Percentiles rank a stretch among this genome's conserved stretches.
Evolutionary conservation across 2,113 vertebrate species (phyloP).

Genomic region (Prochilodus magdalenae): DNA sequence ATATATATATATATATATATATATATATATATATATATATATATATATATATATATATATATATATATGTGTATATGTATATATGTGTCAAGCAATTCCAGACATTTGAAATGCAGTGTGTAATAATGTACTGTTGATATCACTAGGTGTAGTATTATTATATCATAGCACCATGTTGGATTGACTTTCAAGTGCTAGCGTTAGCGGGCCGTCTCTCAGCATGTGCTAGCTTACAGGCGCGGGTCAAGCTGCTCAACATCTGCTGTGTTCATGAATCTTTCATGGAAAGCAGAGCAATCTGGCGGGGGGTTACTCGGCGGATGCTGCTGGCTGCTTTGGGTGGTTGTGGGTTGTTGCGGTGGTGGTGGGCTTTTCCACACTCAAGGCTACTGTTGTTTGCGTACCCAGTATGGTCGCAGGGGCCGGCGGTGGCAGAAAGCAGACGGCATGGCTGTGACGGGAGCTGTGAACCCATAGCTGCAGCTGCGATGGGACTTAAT

Average conservation of each 20-base stretch:
- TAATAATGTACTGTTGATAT: background rate
- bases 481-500: background rate
- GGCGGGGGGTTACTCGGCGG: constrained; percentile 5
- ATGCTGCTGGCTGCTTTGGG: background rate
- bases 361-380: background rate
- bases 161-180: background rate
- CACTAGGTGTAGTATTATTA: background rate
- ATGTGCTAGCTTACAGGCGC: background rate
- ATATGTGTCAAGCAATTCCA: too few relatives aligned
- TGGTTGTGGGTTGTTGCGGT: background rate
- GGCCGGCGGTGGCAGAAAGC: too few relatives aligned
- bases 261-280: constrained; percentile 3
- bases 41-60: too few relatives aligned
- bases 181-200: background rate
- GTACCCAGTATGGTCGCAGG: background rate
- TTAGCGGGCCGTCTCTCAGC: background rate
- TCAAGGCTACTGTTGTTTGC: background rate
- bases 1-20: too few relatives aligned
- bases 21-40: too few relatives aligned
- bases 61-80: too few relatives aligned
- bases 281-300: constrained; percentile 11
- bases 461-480: background rate
- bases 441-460: background rate
- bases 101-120: too few relatives aligned
- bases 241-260: constrained; percentile 3